These are phyloP conservation scores for Gadopsis bispinosus DNA, from an alignment of 2,797 vertebrate genomes.

Conservation along the genomic window DNA sequence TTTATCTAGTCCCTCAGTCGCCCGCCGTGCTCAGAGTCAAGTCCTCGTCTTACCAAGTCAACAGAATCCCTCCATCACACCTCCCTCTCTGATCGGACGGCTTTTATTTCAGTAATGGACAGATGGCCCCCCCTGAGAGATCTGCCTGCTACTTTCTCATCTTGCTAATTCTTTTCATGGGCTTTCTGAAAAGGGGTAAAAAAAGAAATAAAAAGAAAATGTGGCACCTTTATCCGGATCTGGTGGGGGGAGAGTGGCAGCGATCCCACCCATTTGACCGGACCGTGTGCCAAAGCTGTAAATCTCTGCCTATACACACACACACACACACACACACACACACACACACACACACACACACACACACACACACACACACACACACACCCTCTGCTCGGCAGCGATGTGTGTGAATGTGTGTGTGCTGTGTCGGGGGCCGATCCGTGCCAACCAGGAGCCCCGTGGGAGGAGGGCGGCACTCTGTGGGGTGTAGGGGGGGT, in stretches of 20 bases:
- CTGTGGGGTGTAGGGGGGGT: slow-evolving; percentile 51
- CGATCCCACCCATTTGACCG: slow-evolving; percentile 58
- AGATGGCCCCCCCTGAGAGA: slow-evolving; percentile 78
- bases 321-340: too few relatives aligned
- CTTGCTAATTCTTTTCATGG: slow-evolving; percentile 76
- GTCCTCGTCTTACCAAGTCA: slow-evolving; percentile 53
- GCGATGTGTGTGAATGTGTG: slow-evolving; percentile 24
- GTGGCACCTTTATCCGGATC: slow-evolving; percentile 61
- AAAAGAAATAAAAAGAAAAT: slow-evolving; percentile 62
- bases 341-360: too few relatives aligned
- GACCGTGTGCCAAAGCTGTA: slow-evolving; percentile 67
- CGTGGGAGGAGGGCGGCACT: slow-evolving; percentile 68
- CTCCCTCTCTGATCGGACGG: slow-evolving; percentile 34
- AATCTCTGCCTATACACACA: slow-evolving; percentile 63
- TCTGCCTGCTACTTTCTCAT: slow-evolving; percentile 71
- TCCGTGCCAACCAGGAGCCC: slow-evolving; percentile 68
- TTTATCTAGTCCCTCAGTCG: slow-evolving; percentile 41
- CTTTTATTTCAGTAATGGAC: slow-evolving; percentile 77
- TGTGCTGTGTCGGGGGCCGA: slow-evolving; percentile 33
- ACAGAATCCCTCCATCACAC: slow-evolving; percentile 29
- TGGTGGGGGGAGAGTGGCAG: slow-evolving; percentile 52
- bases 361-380: slow-evolving; percentile 9
- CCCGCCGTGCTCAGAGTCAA: slow-evolving; percentile 42
- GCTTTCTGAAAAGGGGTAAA: slow-evolving; percentile 55
- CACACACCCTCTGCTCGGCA: slow-evolving; percentile 1